A percentile compares a stretch with the other conserved stretches of the same genome.
phyloP scores from a whole-genome alignment of 2,888 invertebrate species.

The Zelleria hepariella region DNA sequence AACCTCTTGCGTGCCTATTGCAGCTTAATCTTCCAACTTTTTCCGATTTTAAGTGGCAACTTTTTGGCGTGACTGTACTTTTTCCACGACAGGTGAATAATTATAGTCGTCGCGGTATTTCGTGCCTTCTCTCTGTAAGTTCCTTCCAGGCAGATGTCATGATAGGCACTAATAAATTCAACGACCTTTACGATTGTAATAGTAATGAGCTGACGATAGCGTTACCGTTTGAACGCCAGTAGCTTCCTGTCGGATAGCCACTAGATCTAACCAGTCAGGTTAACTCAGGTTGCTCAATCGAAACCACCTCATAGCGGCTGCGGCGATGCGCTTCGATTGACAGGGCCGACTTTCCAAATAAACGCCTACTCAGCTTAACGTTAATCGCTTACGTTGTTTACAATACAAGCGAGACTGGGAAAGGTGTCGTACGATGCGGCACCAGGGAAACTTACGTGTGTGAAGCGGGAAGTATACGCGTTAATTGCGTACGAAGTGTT shows the following conservation, averaged over 20 bases:
- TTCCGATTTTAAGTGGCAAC: neutral
- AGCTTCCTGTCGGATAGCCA: constrained; percentile 1
- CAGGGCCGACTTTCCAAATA: constrained; percentile 1
- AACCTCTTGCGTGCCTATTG: too few relatives aligned
- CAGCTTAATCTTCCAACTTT: too few relatives aligned
- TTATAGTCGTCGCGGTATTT: too few relatives aligned
- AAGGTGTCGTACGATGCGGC: neutral
- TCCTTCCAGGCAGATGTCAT: neutral
- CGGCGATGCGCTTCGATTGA: constrained; percentile 3
- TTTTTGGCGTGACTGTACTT: neutral
- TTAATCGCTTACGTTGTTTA: neutral
- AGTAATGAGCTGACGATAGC: neutral
- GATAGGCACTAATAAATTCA: too few relatives aligned
- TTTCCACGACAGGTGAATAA: neutral
- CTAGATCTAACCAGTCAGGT: neutral
- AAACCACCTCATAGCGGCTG: neutral
- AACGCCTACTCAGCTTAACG: neutral
- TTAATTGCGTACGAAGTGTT: neutral
- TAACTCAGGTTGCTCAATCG: neutral
- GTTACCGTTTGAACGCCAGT: neutral
- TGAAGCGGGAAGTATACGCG: neutral
- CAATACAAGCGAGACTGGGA: neutral
- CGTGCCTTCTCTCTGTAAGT: too few relatives aligned
- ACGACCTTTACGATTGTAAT: too few relatives aligned
- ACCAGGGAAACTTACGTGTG: neutral